Evolutionary conservation across 2,113 vertebrate genomes (phyloP).

Genomic region (Dolichotis patagonum): DNA sequence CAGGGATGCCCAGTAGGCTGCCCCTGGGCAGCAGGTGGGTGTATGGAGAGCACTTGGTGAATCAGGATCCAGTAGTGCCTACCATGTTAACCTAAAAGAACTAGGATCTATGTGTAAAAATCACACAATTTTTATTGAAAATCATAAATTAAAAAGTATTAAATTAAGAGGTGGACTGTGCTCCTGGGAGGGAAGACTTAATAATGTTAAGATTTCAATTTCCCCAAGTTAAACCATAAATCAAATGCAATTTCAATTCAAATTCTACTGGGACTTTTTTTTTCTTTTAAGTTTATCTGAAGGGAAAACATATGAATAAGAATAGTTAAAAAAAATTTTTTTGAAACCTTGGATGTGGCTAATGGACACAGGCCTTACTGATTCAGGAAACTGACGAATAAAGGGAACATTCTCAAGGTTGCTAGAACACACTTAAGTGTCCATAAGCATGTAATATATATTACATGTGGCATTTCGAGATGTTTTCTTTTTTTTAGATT

Average conservation of each 20-base stretch:
- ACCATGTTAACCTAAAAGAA: neutral
- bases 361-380: neutral
- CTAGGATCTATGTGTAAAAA: neutral
- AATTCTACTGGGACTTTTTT: conserved; percentile 45
- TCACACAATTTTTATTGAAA: conserved; percentile 20
- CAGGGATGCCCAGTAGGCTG: neutral
- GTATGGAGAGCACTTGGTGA: neutral
- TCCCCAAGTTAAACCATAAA: conserved; percentile 68
- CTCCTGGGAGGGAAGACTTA: conserved; percentile 65
- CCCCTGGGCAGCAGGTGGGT: neutral
- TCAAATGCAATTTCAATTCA: conserved; percentile 65
- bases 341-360: neutral
- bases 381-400: neutral
- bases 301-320: conserved; percentile 37
- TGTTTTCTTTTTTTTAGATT: no score
- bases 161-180: conserved; percentile 54
- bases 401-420: neutral
- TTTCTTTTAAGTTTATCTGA: conserved; percentile 28
- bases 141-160: conserved; percentile 50
- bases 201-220: conserved; percentile 73
- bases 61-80: neutral
- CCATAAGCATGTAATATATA: neutral
- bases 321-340: neutral
- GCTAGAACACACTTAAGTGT: neutral
- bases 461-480: neutral